These are phyloP conservation scores for Idaea straminata DNA, from an alignment of 2,888 invertebrate species.

Conservation along the genomic window DNA sequence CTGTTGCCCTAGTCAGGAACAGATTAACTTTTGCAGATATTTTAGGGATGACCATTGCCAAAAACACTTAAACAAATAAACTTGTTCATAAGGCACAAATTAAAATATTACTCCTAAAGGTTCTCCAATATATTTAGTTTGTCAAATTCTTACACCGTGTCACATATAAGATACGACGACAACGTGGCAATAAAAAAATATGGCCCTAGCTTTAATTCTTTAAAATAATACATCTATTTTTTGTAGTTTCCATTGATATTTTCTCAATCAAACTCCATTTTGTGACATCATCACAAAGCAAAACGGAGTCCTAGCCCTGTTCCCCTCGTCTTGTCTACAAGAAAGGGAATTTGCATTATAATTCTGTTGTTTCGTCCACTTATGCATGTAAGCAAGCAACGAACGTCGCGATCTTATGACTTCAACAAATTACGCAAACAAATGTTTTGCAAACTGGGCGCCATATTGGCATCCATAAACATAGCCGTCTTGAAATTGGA, in stretches of 20 bases:
- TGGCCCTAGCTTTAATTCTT: too few relatives aligned
- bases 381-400: slow-evolving; percentile 27
- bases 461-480: slow-evolving; percentile 21
- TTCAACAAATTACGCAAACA: slow-evolving; percentile 37
- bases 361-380: slow-evolving; percentile 34
- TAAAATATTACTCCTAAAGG: too few relatives aligned
- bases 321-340: not conserved
- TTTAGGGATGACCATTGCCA: too few relatives aligned
- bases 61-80: too few relatives aligned
- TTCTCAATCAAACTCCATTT: too few relatives aligned
- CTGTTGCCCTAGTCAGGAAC: too few relatives aligned
- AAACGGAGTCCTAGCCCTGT: too few relatives aligned
- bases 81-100: too few relatives aligned
- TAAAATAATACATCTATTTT: too few relatives aligned
- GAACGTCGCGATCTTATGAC: slow-evolving; percentile 32
- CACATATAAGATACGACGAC: not conserved
- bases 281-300: too few relatives aligned
- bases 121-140: not conserved
- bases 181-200: not conserved
- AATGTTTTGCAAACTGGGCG: slow-evolving; percentile 24
- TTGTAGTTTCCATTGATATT: too few relatives aligned
- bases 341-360: slow-evolving; percentile 36
- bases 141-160: not conserved
- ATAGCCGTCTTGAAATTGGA: not conserved
- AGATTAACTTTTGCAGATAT: too few relatives aligned